phyloP scores from a whole-genome alignment of 2,797 vertebrate genomes.

The Ctenosaura bakeri region DNA sequence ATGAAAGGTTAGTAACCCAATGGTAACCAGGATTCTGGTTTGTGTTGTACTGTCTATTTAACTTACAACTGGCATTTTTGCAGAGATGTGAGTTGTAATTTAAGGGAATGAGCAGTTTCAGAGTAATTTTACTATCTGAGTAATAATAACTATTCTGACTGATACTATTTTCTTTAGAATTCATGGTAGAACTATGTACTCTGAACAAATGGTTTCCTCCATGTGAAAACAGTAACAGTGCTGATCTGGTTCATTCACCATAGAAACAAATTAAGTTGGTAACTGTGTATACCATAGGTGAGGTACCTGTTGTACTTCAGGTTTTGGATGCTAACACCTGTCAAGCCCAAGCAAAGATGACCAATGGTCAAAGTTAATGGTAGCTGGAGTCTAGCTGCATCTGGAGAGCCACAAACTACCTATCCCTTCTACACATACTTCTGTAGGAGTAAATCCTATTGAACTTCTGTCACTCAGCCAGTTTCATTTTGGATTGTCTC shows the following conservation, averaged over 20 bases:
- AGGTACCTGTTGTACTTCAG: no score
- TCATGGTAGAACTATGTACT: neutral
- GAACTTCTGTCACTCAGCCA: no score
- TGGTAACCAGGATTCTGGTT: neutral
- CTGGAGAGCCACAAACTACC: no score
- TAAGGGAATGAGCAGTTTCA: neutral
- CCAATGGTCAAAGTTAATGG: no score
- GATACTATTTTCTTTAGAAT: constrained; percentile 28
- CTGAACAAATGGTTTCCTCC: neutral
- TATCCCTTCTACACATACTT: no score
- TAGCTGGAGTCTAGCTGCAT: no score
- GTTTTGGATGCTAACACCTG: no score
- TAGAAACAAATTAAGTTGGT: neutral
- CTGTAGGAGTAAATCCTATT: no score
- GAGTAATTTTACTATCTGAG: neutral
- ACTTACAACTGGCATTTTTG: constrained; percentile 5
- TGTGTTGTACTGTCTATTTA: constrained; percentile 44
- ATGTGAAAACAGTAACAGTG: neutral
- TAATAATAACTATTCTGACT: constrained; percentile 36
- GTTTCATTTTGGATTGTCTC: no score
- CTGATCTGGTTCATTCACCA: neutral
- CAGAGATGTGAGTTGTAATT: neutral
- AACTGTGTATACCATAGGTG: neutral
- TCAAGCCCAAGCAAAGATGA: no score
- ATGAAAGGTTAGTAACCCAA: neutral